Conservation (phyloP, 2,888 invertebrate genomes). For the Torymus auratus region DNA sequence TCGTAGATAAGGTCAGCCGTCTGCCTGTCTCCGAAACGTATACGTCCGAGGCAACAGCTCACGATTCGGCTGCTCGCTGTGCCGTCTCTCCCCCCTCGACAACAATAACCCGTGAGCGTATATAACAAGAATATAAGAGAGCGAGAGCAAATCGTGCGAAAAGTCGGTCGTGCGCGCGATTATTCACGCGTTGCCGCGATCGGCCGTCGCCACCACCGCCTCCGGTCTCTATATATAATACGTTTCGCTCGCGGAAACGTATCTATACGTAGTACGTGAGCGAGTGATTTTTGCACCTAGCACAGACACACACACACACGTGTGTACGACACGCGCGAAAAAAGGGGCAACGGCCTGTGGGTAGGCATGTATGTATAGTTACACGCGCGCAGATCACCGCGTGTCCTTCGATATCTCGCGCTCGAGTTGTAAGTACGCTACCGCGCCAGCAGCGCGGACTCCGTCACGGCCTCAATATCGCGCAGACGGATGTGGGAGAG, state of each 20-base stretch:
- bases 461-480: slow-evolving; percentile 29
- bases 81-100: background rate
- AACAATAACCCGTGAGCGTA: background rate
- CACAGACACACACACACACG: background rate
- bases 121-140: background rate
- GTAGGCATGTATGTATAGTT: background rate
- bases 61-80: background rate
- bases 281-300: too few relatives aligned
- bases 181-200: slow-evolving; percentile 10
- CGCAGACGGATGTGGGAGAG: slow-evolving; percentile 29
- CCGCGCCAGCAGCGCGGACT: background rate
- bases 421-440: background rate
- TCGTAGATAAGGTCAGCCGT: slow-evolving; percentile 12
- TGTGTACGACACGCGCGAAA: background rate
- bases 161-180: slow-evolving; percentile 32
- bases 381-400: background rate
- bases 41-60: slow-evolving; percentile 7
- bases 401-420: slow-evolving; percentile 17
- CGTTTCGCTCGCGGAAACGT: background rate
- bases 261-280: background rate
- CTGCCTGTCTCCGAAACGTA: slow-evolving; percentile 1
- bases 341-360: slow-evolving; percentile 8
- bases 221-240: background rate
- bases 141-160: background rate
- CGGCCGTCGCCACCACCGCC: background rate